Base-by-base conservation (phyloP, 2,797 vertebrate species). In the Pangasius macronema region DNA sequence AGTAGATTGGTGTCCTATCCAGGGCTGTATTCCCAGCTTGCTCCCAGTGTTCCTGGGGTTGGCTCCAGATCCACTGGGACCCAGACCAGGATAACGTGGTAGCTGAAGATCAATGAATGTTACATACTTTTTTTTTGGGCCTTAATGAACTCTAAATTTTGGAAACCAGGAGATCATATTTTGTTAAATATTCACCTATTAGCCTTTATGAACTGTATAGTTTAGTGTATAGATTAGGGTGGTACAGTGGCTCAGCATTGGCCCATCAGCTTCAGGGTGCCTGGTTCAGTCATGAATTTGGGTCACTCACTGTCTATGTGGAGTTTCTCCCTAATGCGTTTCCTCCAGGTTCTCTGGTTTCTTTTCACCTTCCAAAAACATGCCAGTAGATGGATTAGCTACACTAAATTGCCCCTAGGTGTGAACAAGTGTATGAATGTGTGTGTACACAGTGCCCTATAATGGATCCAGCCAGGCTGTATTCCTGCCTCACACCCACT, bases 381-480 rank as follows among this genome's bases (percentile, higher is more conserved):
- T 3, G 76, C 53, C 20, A 57, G 4, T 79, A 36, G 36, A 36
- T 22, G 57, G 53, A 63, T 61, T 61, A 16, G 33, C 55, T 81
- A 42, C 55, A 81, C 20, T 59, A 61, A 81, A 59, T 42, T 81
- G 36, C 36, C 36, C 36, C 79, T 59, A 81, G 36, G 36, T 81
- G 57, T 61, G 46, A 61, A 61, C 46, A 7, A 42, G 36, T 61
- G 39, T 18, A 6, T 82, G 24, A 42, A 18, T 63, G 80, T 63
- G 27, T 46, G 8, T 46, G 55, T 59, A 59, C 36, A 1, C 18
- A 46, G 61, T 51, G 81, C 16, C 42, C 61, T 67, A 10, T 51
- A n/a, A 49, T 67, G 42, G 42, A 82, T 59, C 9, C 18, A 82
- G 27, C 61, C 33, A 6, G 2, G 61, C 42, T 67, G 81, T 49